Percentiles rank a stretch among this genome's conserved stretches.
phyloP scores from a whole-genome alignment of 2,797 vertebrate species.

The Chaetophractus vellerosus region DNA sequence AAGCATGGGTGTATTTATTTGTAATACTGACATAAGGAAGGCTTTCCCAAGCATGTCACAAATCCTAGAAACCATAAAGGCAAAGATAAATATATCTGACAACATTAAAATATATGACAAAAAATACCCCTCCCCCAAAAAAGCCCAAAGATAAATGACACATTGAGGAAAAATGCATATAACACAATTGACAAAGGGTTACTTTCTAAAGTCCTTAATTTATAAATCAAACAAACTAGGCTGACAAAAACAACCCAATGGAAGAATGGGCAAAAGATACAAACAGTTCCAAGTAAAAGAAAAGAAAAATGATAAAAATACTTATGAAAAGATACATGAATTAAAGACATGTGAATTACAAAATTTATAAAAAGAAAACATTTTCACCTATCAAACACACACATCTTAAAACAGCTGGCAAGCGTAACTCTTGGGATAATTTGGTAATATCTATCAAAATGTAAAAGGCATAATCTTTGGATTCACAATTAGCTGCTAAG shows the following conservation, averaged over 20 bases:
- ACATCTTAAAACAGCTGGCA: slow-evolving; percentile 19
- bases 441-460: not conserved
- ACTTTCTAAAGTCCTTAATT: slow-evolving; percentile 63
- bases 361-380: not conserved
- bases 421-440: slow-evolving; percentile 8
- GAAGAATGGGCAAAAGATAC: slow-evolving; percentile 25
- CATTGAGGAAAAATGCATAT: slow-evolving; percentile 22
- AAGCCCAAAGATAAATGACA: slow-evolving; percentile 35
- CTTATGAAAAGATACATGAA: slow-evolving; percentile 41
- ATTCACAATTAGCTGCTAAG: slow-evolving; percentile 12
- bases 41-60: slow-evolving; percentile 30
- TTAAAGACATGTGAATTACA: slow-evolving; percentile 23
- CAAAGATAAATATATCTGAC: slow-evolving; percentile 44
- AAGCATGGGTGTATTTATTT: not conserved
- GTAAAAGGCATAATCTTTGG: not conserved
- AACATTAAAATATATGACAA: not conserved
- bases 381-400: not conserved
- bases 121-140: not conserved
- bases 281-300: not conserved
- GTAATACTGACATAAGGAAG: not conserved
- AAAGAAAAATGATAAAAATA: not conserved
- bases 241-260: not conserved
- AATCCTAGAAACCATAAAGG: slow-evolving; percentile 55
- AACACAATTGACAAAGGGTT: not conserved
- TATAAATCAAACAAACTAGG: slow-evolving; percentile 39